Evolutionary conservation across 2,113 vertebrate species (phyloP).

Genomic region (Psilopogon haemacephalus): DNA sequence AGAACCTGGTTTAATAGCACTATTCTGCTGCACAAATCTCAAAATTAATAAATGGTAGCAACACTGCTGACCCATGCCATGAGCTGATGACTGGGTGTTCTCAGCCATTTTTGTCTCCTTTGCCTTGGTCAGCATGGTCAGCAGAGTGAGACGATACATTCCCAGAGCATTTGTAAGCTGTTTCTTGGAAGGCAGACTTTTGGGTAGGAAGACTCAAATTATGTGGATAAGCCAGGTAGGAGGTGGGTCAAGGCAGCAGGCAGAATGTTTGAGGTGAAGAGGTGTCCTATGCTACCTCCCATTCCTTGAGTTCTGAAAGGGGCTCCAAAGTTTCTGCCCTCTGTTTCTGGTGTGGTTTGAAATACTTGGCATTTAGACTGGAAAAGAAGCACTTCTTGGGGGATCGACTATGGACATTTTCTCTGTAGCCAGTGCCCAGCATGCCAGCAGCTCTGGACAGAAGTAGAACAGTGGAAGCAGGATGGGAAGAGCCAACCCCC

Average conservation of each 20-base stretch:
- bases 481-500: neutral
- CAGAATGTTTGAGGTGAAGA: neutral
- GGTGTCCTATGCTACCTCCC: neutral
- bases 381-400: neutral
- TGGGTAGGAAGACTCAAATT: neutral
- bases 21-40: neutral
- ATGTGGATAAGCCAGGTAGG: neutral
- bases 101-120: neutral
- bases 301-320: neutral
- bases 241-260: neutral
- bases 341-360: neutral
- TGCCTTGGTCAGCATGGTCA: neutral
- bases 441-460: neutral
- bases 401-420: neutral
- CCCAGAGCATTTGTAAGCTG: neutral
- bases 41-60: neutral
- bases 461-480: neutral
- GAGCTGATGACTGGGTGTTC: neutral
- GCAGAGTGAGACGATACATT: neutral
- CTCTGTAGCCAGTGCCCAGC: neutral
- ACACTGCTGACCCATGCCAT: neutral
- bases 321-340: neutral
- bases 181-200: neutral
- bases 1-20: neutral
- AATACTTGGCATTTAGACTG: neutral